Base-by-base conservation (phyloP, 1,140 invertebrate genomes). In the Orussus abietinus region DNA sequence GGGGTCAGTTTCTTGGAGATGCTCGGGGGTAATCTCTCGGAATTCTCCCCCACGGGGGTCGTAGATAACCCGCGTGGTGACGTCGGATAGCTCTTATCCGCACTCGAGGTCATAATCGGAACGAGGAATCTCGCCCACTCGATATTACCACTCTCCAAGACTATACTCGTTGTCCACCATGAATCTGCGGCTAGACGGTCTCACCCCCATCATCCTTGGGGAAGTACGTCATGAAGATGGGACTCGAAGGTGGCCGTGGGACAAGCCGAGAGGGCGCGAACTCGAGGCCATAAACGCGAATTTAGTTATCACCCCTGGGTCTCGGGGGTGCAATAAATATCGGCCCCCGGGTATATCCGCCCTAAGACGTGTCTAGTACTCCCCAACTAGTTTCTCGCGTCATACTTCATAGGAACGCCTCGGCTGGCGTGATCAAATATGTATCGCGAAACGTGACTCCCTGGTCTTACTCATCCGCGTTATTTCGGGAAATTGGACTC, bases 261-360 rank as follows among this genome's bases (percentile, higher is more conserved):
- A 31, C 29, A 14, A 5, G 15, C 35, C 43, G 39, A 34, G 9
- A 26, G 41, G 32, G 34, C 11, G 41, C 38, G 33, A 49, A 48
- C 42, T 51, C 36, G 37, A 25, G 48, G 49, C 51, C 55, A 62
- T 63, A 62, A 64, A 58, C 55, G 59, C 51, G 59, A 65, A 59
- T 65, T 65, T 63, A 63, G 59, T 65, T 63, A 60, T 65, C 62
- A 50, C 49, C 40, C 38, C 39, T 28, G 37, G 47, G 46, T 57
- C 62, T 50, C 60, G 32, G 14, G 57, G 43, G 62, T 42, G 38
- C 40, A 56, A 65, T 65, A 65, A 62, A 65, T 65, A 62, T 62
- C 56, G 19, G 37, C 49, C 44, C 45, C 51, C n/a, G n/a, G n/a
- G n/a, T n/a, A n/a, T n/a, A n/a, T n/a, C 47, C 49, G 49, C 52